Percentiles rank a stretch among this genome's conserved stretches.
phyloP scores from a whole-genome alignment of 64 coral and sea anemone species.

The Orbicella faveolata region DNA sequence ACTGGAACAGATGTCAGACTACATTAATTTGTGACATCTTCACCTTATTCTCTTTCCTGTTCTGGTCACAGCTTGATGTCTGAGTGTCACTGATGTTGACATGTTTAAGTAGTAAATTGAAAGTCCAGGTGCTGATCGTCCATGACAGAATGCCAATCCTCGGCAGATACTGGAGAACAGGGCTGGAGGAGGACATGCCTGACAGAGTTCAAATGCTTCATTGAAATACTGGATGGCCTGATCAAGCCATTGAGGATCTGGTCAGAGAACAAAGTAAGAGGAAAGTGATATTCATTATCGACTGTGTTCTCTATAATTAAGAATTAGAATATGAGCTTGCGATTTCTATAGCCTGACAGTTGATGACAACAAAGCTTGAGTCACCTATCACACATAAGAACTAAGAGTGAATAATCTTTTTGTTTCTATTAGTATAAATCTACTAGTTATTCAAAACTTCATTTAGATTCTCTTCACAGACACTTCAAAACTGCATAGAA shows the following conservation, averaged over 20 bases:
- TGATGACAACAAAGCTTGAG: no score
- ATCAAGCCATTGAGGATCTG: slow-evolving; percentile 38
- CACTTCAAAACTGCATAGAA: no score
- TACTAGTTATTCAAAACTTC: no score
- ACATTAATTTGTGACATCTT: not conserved
- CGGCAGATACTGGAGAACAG: slow-evolving; percentile 70
- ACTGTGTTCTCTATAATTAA: not conserved
- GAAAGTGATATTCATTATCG: not conserved
- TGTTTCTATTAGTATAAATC: no score
- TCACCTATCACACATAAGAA: no score
- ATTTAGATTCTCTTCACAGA: no score
- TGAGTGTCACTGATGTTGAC: slow-evolving; percentile 64
- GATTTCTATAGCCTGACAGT: no score
- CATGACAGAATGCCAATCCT: slow-evolving; percentile 65
- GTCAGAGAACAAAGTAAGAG: not conserved
- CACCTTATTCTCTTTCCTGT: slow-evolving; percentile 86
- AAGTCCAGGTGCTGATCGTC: slow-evolving; percentile 25
- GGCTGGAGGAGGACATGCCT: slow-evolving; percentile 44
- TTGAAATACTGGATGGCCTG: slow-evolving; percentile 44
- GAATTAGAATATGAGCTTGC: not conserved
- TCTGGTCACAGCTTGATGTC: slow-evolving; percentile 77
- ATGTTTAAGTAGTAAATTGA: slow-evolving; percentile 68
- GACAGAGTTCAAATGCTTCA: slow-evolving; percentile 75
- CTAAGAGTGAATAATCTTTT: no score
- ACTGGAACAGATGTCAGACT: no score